Evolutionary conservation across 2,113 vertebrate genomes (phyloP).

Genomic region (Origma solitaria): DNA sequence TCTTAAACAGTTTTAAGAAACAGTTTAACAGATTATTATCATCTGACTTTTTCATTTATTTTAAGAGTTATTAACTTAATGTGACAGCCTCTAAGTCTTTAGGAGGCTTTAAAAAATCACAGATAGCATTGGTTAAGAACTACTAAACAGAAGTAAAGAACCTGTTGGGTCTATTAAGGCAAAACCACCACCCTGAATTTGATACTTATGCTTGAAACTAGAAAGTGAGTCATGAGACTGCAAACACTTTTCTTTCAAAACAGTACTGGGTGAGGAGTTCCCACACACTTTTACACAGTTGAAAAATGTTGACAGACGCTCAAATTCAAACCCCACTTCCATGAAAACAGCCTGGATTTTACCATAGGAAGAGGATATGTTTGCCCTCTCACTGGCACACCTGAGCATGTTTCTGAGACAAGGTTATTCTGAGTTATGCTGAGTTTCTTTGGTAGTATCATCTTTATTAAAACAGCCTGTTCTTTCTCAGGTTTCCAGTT

Average conservation of each 20-base stretch:
- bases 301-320: not conserved
- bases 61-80: not conserved
- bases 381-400: not conserved
- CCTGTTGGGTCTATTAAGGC: not conserved
- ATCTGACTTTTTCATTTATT: not conserved
- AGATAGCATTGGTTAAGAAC: not conserved
- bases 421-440: not conserved
- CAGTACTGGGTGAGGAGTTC: not conserved
- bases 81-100: not conserved
- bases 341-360: not conserved
- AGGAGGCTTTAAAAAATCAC: not conserved
- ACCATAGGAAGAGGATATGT: not conserved
- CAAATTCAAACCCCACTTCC: not conserved
- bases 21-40: not conserved
- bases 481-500: not conserved
- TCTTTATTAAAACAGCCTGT: not conserved
- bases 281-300: not conserved
- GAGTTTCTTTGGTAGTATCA: not conserved
- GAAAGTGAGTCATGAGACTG: not conserved
- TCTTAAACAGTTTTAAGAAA: not conserved
- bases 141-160: not conserved
- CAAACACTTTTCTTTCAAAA: not conserved
- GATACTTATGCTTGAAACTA: not conserved
- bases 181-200: not conserved
- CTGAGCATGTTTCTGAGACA: not conserved